phyloP scores from a whole-genome alignment of 2,797 vertebrate species.

The Rhinella marina region DNA sequence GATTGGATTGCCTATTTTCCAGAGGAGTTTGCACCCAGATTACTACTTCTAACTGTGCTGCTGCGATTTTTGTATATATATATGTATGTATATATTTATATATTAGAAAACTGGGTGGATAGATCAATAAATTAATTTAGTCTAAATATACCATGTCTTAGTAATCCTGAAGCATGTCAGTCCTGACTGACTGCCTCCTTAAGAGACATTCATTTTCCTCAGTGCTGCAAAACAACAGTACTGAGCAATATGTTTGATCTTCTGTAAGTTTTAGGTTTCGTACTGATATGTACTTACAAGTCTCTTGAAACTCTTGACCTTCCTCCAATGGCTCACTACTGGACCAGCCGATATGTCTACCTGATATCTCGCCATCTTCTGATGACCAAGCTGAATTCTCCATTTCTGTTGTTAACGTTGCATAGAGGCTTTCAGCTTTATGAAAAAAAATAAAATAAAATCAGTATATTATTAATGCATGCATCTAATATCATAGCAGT shows the following conservation, averaged over 20 bases:
- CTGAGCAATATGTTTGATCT: neutral
- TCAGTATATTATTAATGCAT: neutral
- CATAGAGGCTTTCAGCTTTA: slow-evolving; percentile 84
- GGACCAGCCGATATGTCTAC: slow-evolving; percentile 56
- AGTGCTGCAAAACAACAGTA: neutral
- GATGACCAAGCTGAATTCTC: slow-evolving; percentile 58
- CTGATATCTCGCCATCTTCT: slow-evolving; percentile 67
- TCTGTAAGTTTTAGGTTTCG: neutral
- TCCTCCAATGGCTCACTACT: slow-evolving; percentile 51
- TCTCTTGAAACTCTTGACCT: slow-evolving; percentile 49
- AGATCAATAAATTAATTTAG: no score
- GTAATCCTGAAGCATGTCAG: no score
- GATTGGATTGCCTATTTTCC: no score
- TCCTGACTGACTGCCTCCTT: no score
- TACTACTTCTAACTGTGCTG: no score
- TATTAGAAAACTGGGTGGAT: no score
- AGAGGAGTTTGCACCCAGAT: no score
- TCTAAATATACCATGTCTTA: no score
- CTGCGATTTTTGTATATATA: no score
- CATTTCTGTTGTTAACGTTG: slow-evolving; percentile 74
- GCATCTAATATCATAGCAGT: neutral
- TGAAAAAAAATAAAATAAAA: neutral
- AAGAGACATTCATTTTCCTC: neutral
- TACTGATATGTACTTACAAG: slow-evolving; percentile 72
- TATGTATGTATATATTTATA: no score